Base-by-base conservation (phyloP, 2,113 vertebrate species). In the Notarius quadriscutis region DNA sequence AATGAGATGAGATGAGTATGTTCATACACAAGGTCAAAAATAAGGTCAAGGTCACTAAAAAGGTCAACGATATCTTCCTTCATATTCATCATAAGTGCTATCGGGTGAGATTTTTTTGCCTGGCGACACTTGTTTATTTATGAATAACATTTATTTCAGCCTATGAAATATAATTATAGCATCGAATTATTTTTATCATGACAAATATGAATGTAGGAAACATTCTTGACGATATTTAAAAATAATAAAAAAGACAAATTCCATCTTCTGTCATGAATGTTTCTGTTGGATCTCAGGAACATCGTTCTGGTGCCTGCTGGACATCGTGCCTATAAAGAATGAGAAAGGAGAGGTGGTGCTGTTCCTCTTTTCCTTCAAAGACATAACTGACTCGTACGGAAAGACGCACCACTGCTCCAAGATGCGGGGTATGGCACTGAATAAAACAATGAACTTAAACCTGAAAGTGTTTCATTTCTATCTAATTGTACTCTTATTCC, bases 321-420 rank as follows among this genome's bases (percentile, higher is more conserved):
- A 99, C 91, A 96, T 99, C 80, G 96, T 99, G 89, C 97, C 98
- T 85, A 99, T 99, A 93, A 99, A 98, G 94, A 99, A 99, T 0
- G 98, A 99, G 93, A 98, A 97, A 90, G 96, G 98, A 0, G 97
- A 99, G 51, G 97, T 99, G 48, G 98, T 99, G 86, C 94, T 99
- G 27, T 98, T 98, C 93, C 97, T 99, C 34, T 96, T 99, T 86
- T 99, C 98, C 90, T 99, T 99, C 91, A 99, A 99, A 93, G 97
- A 99, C 90, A 93, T 98, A 94, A 97, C 95, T 1, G 97, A 98
- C 62, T 95, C 94, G 14, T 90, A 94, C 7, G 93, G 94, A 62
- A 97, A 93, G 90, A 95, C 90, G 17, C 93, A 91, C 17, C 84
- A 22, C 2, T 86, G 77, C n/a, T 92, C 94, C 72, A 93, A 91